Conservation (phyloP, 2,888 invertebrate genomes). For the Microchrysa polita region DNA sequence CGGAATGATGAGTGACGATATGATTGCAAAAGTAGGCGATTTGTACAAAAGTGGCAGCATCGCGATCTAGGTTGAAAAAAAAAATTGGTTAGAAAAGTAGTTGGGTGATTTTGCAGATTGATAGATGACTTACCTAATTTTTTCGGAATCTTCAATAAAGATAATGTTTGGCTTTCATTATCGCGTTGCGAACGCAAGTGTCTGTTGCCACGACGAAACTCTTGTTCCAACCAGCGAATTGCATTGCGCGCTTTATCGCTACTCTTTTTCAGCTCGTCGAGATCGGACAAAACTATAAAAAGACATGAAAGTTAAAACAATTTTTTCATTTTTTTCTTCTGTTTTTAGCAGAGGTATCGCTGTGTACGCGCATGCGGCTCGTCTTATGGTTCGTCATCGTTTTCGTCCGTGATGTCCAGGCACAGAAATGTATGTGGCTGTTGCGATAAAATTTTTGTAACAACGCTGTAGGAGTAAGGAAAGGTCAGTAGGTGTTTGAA, state of each 20-base stretch:
- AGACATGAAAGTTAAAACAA: too few species aligned
- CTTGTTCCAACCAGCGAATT: constrained; percentile 91
- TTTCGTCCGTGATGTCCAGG: too few species aligned
- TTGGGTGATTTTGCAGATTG: too few species aligned
- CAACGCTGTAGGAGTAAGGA: too few species aligned
- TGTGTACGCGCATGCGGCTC: background rate
- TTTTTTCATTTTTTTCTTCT: background rate
- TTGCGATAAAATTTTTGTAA: too few species aligned
- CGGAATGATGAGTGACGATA: constrained; percentile 66
- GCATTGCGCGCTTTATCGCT: constrained; percentile 87
- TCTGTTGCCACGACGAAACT: constrained; percentile 86
- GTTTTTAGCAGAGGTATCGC: background rate
- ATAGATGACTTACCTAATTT: constrained; percentile 71
- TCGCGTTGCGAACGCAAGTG: constrained; percentile 87
- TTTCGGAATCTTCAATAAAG: constrained; percentile 78
- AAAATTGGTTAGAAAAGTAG: too few species aligned
- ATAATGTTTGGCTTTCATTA: constrained; percentile 79
- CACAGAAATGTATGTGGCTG: too few species aligned
- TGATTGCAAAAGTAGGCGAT: constrained; percentile 64
- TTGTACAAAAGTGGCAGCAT: constrained; percentile 62
- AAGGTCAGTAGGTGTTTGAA: too few species aligned
- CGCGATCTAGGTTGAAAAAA: constrained; percentile 60
- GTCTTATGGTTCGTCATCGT: background rate
- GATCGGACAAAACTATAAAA: constrained; percentile 81
- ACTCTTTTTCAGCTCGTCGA: constrained; percentile 88